These are phyloP conservation scores for Gallinago stenura DNA, from an alignment of 2,797 vertebrate genomes.

Conservation along the genomic window DNA sequence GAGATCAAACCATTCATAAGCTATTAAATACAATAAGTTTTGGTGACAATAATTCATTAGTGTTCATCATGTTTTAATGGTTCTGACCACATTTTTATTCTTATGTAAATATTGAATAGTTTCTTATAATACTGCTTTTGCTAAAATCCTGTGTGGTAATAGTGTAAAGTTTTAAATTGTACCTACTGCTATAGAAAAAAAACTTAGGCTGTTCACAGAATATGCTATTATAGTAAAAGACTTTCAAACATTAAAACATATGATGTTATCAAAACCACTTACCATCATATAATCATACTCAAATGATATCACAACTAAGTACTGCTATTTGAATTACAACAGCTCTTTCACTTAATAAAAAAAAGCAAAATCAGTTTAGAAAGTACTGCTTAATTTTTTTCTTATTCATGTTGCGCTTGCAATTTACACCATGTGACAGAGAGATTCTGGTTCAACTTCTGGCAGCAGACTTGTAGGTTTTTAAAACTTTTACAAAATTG, in stretches of 20 bases:
- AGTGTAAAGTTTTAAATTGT: background rate
- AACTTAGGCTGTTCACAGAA: background rate
- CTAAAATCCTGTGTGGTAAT: background rate
- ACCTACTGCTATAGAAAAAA: background rate
- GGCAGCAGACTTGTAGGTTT: background rate
- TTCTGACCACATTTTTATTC: background rate
- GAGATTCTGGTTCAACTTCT: background rate
- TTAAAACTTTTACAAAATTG: background rate
- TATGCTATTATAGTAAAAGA: background rate
- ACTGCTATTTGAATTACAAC: background rate
- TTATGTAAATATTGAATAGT: background rate
- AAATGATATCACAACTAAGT: background rate
- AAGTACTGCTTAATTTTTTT: background rate
- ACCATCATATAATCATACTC: background rate
- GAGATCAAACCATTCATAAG: background rate
- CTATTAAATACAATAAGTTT: background rate
- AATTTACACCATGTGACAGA: background rate
- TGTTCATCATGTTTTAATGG: background rate
- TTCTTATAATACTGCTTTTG: background rate
- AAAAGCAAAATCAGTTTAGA: background rate
- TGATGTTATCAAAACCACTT: background rate
- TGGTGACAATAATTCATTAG: background rate
- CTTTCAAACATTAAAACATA: background rate
- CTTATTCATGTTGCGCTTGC: background rate
- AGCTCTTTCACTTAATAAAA: background rate